Percentiles rank a stretch among this genome's conserved stretches.
phyloP scores from a whole-genome alignment of 2,888 invertebrate genomes.

The Lymantria dispar region DNA sequence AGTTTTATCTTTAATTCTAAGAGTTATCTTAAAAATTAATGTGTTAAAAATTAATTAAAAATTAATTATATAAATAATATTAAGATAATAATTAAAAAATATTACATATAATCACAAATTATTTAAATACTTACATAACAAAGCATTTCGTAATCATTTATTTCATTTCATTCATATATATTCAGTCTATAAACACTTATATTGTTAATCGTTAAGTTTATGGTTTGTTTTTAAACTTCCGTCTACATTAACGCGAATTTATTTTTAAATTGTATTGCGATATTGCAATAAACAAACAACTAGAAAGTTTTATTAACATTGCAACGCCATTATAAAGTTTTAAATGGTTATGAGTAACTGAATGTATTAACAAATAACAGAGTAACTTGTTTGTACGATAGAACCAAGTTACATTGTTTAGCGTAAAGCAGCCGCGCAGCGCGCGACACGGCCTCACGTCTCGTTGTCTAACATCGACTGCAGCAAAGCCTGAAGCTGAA shows the following conservation, averaged over 20 bases:
- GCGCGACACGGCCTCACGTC: slow-evolving; percentile 28
- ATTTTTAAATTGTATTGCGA: too few species aligned
- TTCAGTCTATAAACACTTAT: slow-evolving; percentile 3
- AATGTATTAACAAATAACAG: neutral
- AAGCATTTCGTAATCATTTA: slow-evolving; percentile 61
- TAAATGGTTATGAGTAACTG: neutral
- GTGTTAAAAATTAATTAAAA: too few species aligned
- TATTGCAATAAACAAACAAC: too few species aligned
- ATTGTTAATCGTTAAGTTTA: neutral
- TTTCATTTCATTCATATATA: slow-evolving; percentile 32
- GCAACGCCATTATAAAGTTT: neutral
- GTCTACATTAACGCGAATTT: too few species aligned
- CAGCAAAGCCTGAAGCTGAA: slow-evolving; percentile 8
- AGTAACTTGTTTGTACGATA: too few species aligned
- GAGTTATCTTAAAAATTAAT: too few species aligned
- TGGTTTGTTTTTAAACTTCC: neutral
- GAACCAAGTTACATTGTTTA: slow-evolving; percentile 15
- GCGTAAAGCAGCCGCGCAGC: slow-evolving; percentile 9
- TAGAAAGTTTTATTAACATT: neutral
- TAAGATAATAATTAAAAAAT: too few species aligned
- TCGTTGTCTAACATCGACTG: slow-evolving; percentile 25
- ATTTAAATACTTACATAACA: slow-evolving; percentile 67
- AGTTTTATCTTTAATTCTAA: too few species aligned
- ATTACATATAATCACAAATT: neutral
- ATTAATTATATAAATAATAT: too few species aligned